These are phyloP conservation scores for Caenorhabditis tropicalis DNA, from an alignment of 1,140 invertebrate species.

Conservation along the genomic window DNA sequence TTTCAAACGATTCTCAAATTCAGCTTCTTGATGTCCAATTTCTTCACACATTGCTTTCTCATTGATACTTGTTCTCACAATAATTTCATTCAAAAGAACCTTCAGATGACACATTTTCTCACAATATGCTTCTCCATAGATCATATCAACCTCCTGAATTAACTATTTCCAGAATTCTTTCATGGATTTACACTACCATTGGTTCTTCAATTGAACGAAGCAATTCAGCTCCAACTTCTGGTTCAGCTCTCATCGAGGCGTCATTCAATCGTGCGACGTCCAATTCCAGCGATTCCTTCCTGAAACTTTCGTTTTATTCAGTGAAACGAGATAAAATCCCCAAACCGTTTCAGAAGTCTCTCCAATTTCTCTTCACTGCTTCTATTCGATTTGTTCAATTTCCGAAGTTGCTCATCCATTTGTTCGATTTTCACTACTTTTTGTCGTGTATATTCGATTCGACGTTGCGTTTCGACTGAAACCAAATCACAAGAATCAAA, in stretches of 20 bases:
- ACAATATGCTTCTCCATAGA: not conserved
- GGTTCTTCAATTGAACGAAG: conserved; percentile 12
- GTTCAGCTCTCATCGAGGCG: conserved; percentile 8
- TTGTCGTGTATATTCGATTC: conserved; percentile 33
- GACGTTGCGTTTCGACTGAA: conserved; percentile 33
- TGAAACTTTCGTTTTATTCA: not conserved
- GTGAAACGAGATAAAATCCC: not conserved
- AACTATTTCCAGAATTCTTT: not conserved
- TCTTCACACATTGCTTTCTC: conserved; percentile 34
- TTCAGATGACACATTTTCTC: conserved; percentile 12
- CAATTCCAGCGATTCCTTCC: conserved; percentile 13
- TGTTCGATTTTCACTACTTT: conserved; percentile 23
- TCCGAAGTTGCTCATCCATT: conserved; percentile 48
- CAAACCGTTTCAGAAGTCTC: conserved; percentile 12
- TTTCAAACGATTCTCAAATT: conserved; percentile 33
- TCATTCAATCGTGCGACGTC: not conserved
- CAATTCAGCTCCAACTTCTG: not conserved
- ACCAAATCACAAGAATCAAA: not conserved
- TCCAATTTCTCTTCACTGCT: conserved; percentile 27
- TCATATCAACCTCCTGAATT: conserved; percentile 16
- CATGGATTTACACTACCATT: not conserved
- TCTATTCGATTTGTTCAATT: conserved; percentile 1
- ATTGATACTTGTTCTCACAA: conserved; percentile 15
- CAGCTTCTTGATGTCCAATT: conserved; percentile 36
- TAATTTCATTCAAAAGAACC: conserved; percentile 23